Base-by-base conservation (phyloP, 2,888 invertebrate species). In the Hirtodrosophila duncani region DNA sequence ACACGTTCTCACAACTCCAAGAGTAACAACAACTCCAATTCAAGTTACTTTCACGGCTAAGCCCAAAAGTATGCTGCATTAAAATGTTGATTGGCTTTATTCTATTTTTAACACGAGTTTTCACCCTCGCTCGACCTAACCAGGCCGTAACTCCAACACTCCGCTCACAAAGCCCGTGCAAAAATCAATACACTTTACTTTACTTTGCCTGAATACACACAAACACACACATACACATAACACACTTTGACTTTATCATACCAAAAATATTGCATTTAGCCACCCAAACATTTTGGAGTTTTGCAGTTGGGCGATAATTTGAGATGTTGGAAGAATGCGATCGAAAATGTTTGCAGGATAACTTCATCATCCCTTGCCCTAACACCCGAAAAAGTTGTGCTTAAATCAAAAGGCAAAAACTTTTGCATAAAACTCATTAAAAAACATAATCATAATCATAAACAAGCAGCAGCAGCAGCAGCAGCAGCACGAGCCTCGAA, bases 401-500 rank as follows among this genome's bases (percentile, higher is more conserved):
- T 21, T 34, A 34, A 34, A 34, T 20, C 24, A 37, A 18, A 37
- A 16, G 37, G 18, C 24, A 7, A 29, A 37, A 37, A 23, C 24
- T 37, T 37, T 37, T 37, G 14, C 5, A 6, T 34, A 55, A 74
- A 75, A 77, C 70, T 71, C 72, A 80, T 71, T 69, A 75, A 77
- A 79, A 75, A 77, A 52, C 67, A 71, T 49, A 37, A 48, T 59
- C 48, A 41, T 24, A 6, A 29, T 13, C 3, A 3, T 26, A n/a
- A 3, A 3, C 3, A n/a, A 26, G 10, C n/a, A n/a, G n/a, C n/a
- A n/a, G n/a, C n/a, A n/a, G n/a, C n/a, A n/a, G n/a, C n/a, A n/a
- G n/a, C n/a, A 20, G 9, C 24, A 24, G 9, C 24, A 24, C 7
- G 3, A 24, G 9, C 7, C 7, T 7, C 7, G 3, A 24, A 24